Base-by-base conservation (phyloP, 53 echinoderm and acorn worm genomes). In the Astropecten irregularis region DNA sequence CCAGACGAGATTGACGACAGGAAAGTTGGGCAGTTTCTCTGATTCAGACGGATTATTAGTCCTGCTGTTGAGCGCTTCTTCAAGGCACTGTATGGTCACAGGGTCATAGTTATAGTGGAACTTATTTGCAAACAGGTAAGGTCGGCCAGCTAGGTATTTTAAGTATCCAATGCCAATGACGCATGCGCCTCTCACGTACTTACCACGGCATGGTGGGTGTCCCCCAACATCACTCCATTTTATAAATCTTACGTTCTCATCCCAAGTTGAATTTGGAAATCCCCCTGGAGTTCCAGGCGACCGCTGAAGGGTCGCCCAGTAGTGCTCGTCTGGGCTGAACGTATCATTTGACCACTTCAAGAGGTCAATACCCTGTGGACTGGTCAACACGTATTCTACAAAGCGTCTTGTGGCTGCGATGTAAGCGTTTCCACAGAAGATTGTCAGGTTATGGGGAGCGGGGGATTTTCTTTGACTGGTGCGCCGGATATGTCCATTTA, bases 301-400 rank as follows among this genome's bases (percentile, higher is more conserved):
- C 1, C 99, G 81, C 54, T 97, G 87, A 4, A 97, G 74, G 22
- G 99, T 89, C 6, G 76, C 90, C 89, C 94, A 95, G 46, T 92
- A 97, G 30, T 94, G 92, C 44, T 97, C 99, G 51, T 99, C 99
- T 6, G 99, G 99, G 66, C 92, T 92, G 56, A 57, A 90, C 0
- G 92, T 89, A 59, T 92, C 95, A 33, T 77, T 83, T 0, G 95
- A 90, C 99, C 94, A 99, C 25, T 72, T 48, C 52, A 99, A 60
- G 28, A 94, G 87, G 68, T 94, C 94, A 19, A 82, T 77, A 25
- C 90, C 94, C n/a, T 83, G 58, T 15, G 60, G 70, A 33, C 84
- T 69, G 56, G 90, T 77, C 49, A 97, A 68, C 27, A 92, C 81
- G 56, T 71, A 99, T 20, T 94, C 73, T 3, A 92, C 88, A 66